phyloP scores from a whole-genome alignment of 2,113 vertebrate genomes.

The Serilophus lunatus region DNA sequence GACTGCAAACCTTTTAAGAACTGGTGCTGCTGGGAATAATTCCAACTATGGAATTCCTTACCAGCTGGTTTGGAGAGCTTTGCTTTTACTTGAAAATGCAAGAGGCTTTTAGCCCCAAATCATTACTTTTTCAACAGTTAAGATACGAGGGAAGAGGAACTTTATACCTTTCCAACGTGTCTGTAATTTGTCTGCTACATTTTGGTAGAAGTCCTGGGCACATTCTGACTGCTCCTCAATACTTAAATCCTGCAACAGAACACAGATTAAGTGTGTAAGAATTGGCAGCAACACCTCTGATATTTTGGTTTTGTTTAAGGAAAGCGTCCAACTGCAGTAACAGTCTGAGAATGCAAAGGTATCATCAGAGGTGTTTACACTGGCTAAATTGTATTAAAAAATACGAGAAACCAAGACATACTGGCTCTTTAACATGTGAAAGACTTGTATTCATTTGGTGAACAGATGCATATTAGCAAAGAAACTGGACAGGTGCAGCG shows the following conservation, averaged over 20 bases:
- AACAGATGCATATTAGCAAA: not conserved
- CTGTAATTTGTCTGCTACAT: constrained; percentile 86
- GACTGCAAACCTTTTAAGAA: not conserved
- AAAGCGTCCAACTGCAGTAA: not conserved
- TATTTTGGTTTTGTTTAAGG: not conserved
- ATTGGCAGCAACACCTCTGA: not conserved
- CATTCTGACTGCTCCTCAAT: constrained; percentile 93
- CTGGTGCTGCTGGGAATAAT: not conserved
- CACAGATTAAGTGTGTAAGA: not conserved
- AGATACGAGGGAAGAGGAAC: not conserved
- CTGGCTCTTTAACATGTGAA: not conserved
- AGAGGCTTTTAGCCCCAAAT: not conserved
- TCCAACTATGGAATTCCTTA: not conserved
- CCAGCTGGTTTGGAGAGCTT: not conserved
- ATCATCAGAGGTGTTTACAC: not conserved
- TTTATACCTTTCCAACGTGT: constrained; percentile 88
- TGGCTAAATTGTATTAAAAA: not conserved
- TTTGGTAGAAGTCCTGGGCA: constrained; percentile 97
- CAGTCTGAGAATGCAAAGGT: constrained; percentile 42
- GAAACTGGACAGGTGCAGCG: not conserved
- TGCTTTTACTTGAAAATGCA: not conserved
- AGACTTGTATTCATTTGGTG: not conserved
- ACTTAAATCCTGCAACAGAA: constrained; percentile 74
- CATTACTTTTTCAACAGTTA: not conserved
- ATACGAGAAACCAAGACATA: not conserved